Base-by-base conservation (phyloP, 1,140 invertebrate genomes). In the Parasteatoda tepidariorum region DNA sequence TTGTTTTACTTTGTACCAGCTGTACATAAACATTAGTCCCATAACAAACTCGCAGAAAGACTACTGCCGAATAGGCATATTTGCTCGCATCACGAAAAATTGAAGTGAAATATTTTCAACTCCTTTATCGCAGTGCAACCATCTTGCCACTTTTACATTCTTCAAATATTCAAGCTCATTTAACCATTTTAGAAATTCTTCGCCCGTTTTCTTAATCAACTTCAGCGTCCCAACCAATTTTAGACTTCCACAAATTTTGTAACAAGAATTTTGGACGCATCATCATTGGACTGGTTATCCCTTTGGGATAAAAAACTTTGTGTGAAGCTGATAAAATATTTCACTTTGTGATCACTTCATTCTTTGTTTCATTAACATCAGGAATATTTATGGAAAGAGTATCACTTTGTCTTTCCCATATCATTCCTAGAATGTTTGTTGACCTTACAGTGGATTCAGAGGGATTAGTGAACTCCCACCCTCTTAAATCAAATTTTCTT, bases 251-350 rank as follows among this genome's bases (percentile, higher is more conserved):
- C 33, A 54, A 67, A n/a, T 67, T 48, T 62, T 70, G 26, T 28
- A 38, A 26, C 33, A 26, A 54, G 33, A 71, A 24, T 74, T 84
- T 84, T 6, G 62, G 26, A 26, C 11, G 13, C n/a, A 84, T 4
- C 5, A 59, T 26, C 22, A 84, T 38, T 5, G 83, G 70, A 57
- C 55, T 15, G 26, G 57, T 59, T 48, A 85, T 38, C 4, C 82
- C 82, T 2, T 84, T 18, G 30, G 54, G 31, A 79, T 85, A 57
- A 73, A 79, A 85, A 24, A 85, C 22, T 61, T 54, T 33, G 15
- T 68, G 64, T 11, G 4, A 6, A 61, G 41, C 24, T 31, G 34
- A n/a, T 41, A 82, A 59, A 38, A 82, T 61, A 28, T 22, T 31
- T 55, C 24, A 70, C 18, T 59, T 82, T 34, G 78, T 54, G 57